Evolutionary conservation across 2,113 vertebrate genomes (phyloP).

Genomic region (Brachypteracias leptosomus): DNA sequence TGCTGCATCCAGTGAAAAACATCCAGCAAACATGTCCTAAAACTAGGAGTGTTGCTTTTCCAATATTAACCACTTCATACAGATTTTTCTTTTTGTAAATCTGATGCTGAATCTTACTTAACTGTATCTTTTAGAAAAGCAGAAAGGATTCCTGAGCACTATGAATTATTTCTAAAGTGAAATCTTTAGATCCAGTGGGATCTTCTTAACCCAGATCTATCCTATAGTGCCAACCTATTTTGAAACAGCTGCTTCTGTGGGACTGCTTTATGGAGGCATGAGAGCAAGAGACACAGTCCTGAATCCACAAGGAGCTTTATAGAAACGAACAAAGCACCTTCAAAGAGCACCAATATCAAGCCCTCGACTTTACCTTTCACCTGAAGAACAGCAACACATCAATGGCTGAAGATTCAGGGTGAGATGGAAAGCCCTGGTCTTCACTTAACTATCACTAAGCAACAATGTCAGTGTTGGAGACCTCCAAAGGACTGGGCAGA

Average conservation of each 20-base stretch:
- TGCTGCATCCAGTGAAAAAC: not conserved
- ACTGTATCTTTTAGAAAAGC: not conserved
- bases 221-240: slow-evolving; percentile 48
- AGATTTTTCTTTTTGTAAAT: not conserved
- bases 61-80: not conserved
- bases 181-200: slow-evolving; percentile 48
- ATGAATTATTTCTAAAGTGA: not conserved
- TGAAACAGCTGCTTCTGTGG: slow-evolving; percentile 38
- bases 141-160: not conserved
- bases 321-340: not conserved
- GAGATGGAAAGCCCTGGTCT: not conserved
- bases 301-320: not conserved
- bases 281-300: not conserved
- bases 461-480: not conserved
- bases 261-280: not conserved
- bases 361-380: not conserved
- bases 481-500: not conserved
- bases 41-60: not conserved
- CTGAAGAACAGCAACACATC: not conserved
- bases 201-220: slow-evolving; percentile 52
- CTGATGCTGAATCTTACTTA: not conserved
- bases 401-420: accelerated
- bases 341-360: not conserved
- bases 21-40: not conserved
- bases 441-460: not conserved